These are phyloP conservation scores for Porites cylindrica DNA, from an alignment of 92 coral and sea anemone genomes.

Conservation along the genomic window DNA sequence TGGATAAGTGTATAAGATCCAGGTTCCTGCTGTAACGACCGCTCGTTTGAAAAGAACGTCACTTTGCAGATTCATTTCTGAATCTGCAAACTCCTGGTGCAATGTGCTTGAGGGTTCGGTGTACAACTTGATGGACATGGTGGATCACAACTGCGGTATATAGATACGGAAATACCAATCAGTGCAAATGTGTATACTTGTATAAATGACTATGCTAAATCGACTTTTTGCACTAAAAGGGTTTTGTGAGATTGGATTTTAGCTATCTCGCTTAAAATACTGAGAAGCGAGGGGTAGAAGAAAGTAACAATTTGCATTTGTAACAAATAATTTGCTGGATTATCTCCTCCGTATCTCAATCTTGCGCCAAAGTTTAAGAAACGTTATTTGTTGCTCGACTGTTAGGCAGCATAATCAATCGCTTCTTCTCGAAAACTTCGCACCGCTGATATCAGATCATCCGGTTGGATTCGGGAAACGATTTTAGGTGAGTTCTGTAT, in stretches of 20 bases:
- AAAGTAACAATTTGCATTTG: not conserved
- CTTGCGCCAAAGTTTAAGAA: no score
- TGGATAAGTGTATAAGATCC: constrained; percentile 2
- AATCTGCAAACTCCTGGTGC: not conserved
- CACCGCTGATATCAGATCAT: no score
- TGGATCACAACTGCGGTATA: not conserved
- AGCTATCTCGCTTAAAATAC: not conserved
- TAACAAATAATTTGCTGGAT: no score
- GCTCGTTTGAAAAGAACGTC: not conserved
- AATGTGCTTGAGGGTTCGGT: no score
- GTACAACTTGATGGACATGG: not conserved
- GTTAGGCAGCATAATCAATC: no score
- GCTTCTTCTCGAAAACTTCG: no score
- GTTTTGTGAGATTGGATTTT: not conserved
- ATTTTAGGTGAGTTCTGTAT: no score
- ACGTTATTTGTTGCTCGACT: no score
- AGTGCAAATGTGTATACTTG: not conserved
- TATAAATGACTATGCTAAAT: not conserved
- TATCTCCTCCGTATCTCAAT: no score
- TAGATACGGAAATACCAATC: not conserved
- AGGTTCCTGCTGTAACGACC: not conserved
- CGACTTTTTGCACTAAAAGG: not conserved
- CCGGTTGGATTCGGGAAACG: no score
- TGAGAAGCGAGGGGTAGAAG: not conserved
- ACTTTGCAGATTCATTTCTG: not conserved